phyloP scores from a whole-genome alignment of 2,888 invertebrate species.

The Microplitis deprimator region DNA sequence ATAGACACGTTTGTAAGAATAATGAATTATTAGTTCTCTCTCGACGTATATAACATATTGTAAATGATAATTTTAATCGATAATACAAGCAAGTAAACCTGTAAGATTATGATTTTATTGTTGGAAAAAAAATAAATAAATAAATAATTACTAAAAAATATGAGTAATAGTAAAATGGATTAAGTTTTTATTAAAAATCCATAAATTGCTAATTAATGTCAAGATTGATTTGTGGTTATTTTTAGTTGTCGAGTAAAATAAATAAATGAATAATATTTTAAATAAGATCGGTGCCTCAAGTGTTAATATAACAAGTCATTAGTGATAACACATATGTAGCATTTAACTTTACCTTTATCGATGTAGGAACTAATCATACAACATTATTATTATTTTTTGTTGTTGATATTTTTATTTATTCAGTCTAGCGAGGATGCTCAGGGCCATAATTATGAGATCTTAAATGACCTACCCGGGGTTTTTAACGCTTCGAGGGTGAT shows the following conservation, averaged over 20 bases:
- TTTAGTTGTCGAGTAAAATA: not conserved
- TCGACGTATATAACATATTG: conserved; percentile 1
- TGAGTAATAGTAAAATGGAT: too few relatives aligned
- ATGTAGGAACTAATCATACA: not conserved
- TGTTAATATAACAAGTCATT: conserved; percentile 1
- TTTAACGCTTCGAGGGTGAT: conserved; percentile 19
- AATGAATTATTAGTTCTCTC: conserved; percentile 12
- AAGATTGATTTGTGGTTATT: not conserved
- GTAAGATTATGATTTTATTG: conserved; percentile 38
- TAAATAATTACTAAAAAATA: not conserved
- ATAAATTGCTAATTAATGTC: not conserved
- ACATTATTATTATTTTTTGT: not conserved
- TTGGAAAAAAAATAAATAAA: not conserved
- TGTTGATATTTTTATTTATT: not conserved
- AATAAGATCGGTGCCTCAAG: not conserved
- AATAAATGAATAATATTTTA: not conserved
- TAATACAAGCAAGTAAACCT: not conserved
- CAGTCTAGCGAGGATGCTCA: not conserved
- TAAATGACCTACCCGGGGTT: not conserved
- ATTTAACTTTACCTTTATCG: not conserved
- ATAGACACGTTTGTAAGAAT: conserved; percentile 34
- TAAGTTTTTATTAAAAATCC: not conserved
- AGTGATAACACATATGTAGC: not conserved
- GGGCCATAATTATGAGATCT: conserved; percentile 19
- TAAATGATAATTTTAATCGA: conserved; percentile 24